A percentile compares a stretch with the other conserved stretches of the same genome.
Conservation (phyloP, 2,888 invertebrate species). For the Hirtodrosophila cameraria region DNA sequence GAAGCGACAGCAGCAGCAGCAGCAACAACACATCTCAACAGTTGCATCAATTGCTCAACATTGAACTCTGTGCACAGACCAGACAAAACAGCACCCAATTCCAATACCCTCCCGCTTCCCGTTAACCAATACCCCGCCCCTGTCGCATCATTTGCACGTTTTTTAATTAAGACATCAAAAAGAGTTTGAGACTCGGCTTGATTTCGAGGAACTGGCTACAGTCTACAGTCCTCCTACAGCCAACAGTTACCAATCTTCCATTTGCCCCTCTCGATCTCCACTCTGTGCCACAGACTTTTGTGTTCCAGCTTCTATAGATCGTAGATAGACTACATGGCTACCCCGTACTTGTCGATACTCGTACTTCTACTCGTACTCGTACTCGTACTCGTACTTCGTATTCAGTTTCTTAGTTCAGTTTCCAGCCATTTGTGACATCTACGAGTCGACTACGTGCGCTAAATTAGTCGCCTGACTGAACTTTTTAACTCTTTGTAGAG, state of each 20-base stretch:
- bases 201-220: constrained; percentile 76
- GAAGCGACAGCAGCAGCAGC: constrained; percentile 34
- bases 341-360: constrained; percentile 35
- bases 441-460: constrained; percentile 49
- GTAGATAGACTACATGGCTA: constrained; percentile 68
- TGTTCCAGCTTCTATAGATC: constrained; percentile 66
- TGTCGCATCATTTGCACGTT: constrained; percentile 74
- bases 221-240: no score
- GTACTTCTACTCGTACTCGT: constrained; percentile 12
- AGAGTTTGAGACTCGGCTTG: constrained; percentile 77
- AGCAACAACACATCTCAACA: constrained; percentile 76
- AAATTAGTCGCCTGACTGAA: constrained; percentile 64
- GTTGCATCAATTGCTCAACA: constrained; percentile 81
- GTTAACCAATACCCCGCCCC: constrained; percentile 1
- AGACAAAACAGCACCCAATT: constrained; percentile 21
- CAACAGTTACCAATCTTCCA: no score
- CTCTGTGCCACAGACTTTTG: constrained; percentile 23
- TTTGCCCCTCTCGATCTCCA: constrained; percentile 10
- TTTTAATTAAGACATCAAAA: constrained; percentile 80
- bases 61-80: constrained; percentile 68
- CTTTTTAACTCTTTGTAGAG: constrained; percentile 21
- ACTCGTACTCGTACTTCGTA: constrained; percentile 20
- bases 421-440: constrained; percentile 54
- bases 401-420: constrained; percentile 16
- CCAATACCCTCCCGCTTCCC: neutral